Percentiles rank a stretch among this genome's conserved stretches.
Evolutionary conservation across 2,113 vertebrate genomes (phyloP).

Genomic region (Petromus typicus): DNA sequence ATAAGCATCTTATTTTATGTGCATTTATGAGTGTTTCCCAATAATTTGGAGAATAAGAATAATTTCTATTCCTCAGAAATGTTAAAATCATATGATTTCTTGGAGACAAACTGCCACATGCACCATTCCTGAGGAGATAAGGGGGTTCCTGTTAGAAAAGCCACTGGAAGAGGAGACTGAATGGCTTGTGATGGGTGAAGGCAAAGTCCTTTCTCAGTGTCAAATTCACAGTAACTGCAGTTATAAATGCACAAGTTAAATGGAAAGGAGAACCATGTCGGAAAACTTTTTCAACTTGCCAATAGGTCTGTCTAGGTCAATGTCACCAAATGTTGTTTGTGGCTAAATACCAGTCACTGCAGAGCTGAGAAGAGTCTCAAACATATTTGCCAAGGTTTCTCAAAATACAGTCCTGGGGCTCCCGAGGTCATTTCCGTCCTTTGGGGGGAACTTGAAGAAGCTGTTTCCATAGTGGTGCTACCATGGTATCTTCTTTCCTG

Average conservation of each 20-base stretch:
- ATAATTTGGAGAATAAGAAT: neutral
- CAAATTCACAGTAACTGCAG: neutral
- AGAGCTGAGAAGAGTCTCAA: neutral
- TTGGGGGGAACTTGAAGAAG: neutral
- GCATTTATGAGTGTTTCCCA: neutral
- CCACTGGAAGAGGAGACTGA: neutral
- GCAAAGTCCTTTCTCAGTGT: neutral
- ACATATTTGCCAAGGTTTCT: neutral
- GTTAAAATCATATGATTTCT: neutral
- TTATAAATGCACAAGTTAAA: neutral
- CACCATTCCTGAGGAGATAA: neutral
- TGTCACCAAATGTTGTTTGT: too few relatives aligned
- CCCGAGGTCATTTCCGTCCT: rapidly evolving
- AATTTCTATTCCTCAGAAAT: neutral
- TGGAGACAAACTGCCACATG: neutral
- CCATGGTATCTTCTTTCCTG: neutral
- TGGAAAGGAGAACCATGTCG: neutral
- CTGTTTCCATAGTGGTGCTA: neutral
- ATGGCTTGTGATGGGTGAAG: neutral
- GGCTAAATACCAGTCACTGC: neutral
- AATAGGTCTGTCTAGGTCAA: neutral
- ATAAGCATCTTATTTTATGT: neutral
- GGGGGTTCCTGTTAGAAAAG: rapidly evolving
- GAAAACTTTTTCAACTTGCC: neutral
- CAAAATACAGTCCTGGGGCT: neutral